phyloP scores from a whole-genome alignment of 2,888 invertebrate species.

The Aethes cnicana region DNA sequence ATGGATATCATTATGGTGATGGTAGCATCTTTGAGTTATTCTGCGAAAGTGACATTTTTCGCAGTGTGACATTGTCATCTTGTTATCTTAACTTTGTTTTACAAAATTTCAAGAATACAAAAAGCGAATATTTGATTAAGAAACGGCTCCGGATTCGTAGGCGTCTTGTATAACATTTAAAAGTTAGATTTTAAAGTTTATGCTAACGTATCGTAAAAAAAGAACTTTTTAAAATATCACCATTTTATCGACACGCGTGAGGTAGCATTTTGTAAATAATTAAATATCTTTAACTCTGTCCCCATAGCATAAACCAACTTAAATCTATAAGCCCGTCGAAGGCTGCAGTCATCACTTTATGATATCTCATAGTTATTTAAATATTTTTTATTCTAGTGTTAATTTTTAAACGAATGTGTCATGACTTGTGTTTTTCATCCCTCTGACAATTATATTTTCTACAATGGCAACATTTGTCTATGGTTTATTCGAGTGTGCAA shows the following conservation, averaged over 20 bases:
- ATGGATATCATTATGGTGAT: too few species aligned
- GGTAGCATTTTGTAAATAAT: conserved; percentile 79
- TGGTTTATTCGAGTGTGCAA: conserved; percentile 38
- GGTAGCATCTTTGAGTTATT: too few species aligned
- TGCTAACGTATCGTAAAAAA: conserved; percentile 34
- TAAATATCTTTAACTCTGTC: conserved; percentile 71
- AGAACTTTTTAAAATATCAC: conserved; percentile 30
- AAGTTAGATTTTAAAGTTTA: conserved; percentile 46
- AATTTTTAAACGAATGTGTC: conserved; percentile 74
- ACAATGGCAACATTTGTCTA: conserved; percentile 55
- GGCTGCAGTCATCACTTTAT: conserved; percentile 75
- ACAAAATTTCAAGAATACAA: too few species aligned
- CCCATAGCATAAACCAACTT: conserved; percentile 77
- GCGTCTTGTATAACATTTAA: conserved; percentile 45
- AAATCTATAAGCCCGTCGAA: conserved; percentile 56
- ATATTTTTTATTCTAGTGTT: conserved; percentile 69
- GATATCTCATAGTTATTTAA: conserved; percentile 82
- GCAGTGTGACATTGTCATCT: too few species aligned
- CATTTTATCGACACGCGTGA: conserved; percentile 47
- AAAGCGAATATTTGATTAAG: conserved; percentile 39
- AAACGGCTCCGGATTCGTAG: conserved; percentile 36
- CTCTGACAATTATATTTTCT: conserved; percentile 48
- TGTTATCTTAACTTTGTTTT: too few species aligned
- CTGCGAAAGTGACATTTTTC: too few species aligned
- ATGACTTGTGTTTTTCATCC: conserved; percentile 64